These are phyloP conservation scores for Aspidiotus destructor DNA, from an alignment of 2,888 invertebrate genomes.

Conservation along the genomic window DNA sequence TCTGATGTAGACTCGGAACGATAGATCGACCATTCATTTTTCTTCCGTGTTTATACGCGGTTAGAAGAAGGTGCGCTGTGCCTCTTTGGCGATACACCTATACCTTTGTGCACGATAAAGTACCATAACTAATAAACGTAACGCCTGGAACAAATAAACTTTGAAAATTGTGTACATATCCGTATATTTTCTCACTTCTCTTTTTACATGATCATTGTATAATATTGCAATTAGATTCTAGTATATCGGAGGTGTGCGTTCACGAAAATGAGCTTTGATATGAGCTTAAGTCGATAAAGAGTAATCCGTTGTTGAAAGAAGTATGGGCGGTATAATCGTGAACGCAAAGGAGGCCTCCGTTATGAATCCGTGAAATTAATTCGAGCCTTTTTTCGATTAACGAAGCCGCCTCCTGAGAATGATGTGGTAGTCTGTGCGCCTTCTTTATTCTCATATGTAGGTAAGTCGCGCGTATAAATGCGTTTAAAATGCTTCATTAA, in stretches of 20 bases:
- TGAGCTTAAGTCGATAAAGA: too few species aligned
- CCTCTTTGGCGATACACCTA: not conserved
- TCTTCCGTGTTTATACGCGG: not conserved
- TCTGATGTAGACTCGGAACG: not conserved
- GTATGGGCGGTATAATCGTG: too few species aligned
- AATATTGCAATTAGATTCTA: too few species aligned
- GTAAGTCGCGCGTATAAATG: not conserved
- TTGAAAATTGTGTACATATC: not conserved
- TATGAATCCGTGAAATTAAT: not conserved
- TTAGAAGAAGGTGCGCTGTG: not conserved
- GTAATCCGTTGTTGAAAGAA: too few species aligned
- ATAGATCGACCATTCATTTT: not conserved
- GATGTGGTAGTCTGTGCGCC: too few species aligned
- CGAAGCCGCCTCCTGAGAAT: not conserved
- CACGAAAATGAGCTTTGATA: too few species aligned
- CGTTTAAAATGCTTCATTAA: not conserved
- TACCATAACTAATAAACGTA: conserved; percentile 3
- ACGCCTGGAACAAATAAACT: conserved; percentile 5
- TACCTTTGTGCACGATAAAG: conserved; percentile 12
- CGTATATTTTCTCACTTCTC: not conserved
- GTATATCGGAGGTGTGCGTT: too few species aligned
- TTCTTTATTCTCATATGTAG: not conserved
- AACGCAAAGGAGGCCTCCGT: too few species aligned
- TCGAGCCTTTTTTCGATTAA: not conserved
- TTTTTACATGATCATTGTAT: too few species aligned